Evolutionary conservation across 2,797 vertebrate genomes (phyloP).

Genomic region (Chiloscyllium punctatum): DNA sequence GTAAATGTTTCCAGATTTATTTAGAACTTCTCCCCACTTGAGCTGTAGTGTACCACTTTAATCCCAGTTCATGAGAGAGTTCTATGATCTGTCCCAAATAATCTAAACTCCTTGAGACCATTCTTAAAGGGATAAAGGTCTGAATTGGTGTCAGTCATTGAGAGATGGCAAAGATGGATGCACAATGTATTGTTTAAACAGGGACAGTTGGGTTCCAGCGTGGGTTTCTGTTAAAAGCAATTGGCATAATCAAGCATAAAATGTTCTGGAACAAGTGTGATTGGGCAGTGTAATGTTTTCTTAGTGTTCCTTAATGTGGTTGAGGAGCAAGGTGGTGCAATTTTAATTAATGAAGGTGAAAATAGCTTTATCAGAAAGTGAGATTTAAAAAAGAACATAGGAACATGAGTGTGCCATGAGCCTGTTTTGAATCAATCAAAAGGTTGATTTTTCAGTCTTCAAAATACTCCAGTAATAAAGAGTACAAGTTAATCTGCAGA

Average conservation of each 20-base stretch:
- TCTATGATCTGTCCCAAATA: neutral
- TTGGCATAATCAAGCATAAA: neutral
- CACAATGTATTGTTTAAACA: neutral
- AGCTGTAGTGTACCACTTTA: neutral
- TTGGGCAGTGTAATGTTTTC: neutral
- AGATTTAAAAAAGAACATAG: neutral
- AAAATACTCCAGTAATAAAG: neutral
- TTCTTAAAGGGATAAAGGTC: neutral
- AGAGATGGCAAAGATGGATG: neutral
- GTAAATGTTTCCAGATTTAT: conserved; percentile 49
- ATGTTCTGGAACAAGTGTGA: neutral
- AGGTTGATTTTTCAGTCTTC: neutral
- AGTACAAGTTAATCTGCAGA: neutral
- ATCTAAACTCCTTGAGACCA: neutral
- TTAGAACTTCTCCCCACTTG: neutral
- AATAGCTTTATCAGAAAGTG: neutral
- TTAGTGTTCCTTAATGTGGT: neutral
- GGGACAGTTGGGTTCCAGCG: neutral
- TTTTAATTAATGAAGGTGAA: neutral
- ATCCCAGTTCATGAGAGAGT: neutral
- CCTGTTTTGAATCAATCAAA: too few species aligned
- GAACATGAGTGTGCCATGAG: neutral
- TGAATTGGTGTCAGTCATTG: neutral
- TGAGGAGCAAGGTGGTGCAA: neutral
- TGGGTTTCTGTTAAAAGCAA: neutral